Conservation (phyloP, 2,888 invertebrate species). For the Orchestes rusci region DNA sequence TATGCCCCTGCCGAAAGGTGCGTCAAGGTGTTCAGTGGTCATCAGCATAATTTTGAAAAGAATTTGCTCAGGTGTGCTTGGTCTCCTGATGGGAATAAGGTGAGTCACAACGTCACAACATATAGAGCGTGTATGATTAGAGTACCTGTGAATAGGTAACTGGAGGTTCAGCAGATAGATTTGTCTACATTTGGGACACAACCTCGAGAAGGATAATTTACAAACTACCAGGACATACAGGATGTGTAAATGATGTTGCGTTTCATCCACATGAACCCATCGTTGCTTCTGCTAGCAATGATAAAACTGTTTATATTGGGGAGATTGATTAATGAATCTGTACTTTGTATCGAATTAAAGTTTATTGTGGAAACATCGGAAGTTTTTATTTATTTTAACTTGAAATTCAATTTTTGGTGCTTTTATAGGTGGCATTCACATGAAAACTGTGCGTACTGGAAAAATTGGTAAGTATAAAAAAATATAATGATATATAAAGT, state of each 20-base stretch:
- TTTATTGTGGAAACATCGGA: too few relatives aligned
- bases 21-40: conserved; percentile 72
- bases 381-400: too few relatives aligned
- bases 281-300: conserved; percentile 88
- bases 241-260: conserved; percentile 92
- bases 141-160: conserved; percentile 38
- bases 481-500: too few relatives aligned
- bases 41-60: conserved; percentile 97
- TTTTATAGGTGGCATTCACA: too few relatives aligned
- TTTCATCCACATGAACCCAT: conserved; percentile 94
- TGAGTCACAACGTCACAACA: conserved; percentile 1
- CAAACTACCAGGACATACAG: conserved; percentile 96
- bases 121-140: background rate
- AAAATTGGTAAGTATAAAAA: too few relatives aligned
- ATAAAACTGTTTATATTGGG: conserved; percentile 91
- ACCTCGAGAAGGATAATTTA: conserved; percentile 85
- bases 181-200: conserved; percentile 96
- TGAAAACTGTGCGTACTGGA: too few relatives aligned
- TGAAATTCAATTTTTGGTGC: too few relatives aligned
- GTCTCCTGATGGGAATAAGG: conserved; percentile 42
- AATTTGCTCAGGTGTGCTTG: conserved; percentile 90
- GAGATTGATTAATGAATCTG: conserved; percentile 74
- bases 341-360: too few relatives aligned
- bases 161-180: conserved; percentile 92
- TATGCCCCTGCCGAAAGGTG: conserved; percentile 91